Evolutionary conservation across 2,888 invertebrate species (phyloP), one percentile per base, ranked within the genome.

Genomic region (Ormia ochracea): DNA sequence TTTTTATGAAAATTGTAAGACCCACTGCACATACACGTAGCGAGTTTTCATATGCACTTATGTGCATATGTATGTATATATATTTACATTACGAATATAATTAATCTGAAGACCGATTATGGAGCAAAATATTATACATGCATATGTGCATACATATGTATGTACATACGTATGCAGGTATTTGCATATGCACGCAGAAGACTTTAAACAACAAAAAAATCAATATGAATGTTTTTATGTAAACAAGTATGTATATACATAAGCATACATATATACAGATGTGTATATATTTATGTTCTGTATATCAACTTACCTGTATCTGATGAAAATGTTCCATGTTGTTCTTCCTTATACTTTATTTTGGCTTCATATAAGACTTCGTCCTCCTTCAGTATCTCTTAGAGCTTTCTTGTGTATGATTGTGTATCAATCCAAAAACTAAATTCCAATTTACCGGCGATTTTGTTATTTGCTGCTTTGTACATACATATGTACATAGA

Each of bases 271-370:
- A 7, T 26, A 28, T 28, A 3, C 72, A 75, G 52, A 70, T 38
- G n/a, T 19, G 10, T 54, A 54, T 3, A n/a, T n/a, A 45, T 21
- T 9, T 10, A 10, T 45, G 23, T 23, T n/a, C 12, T 45, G 19
- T 4, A 48, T 82, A 82, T 83, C 70, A 85, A 85, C 88, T 88
- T 85, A 88, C 88, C 88, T 88, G 88, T 85, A 88, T 88, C 85
- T 88, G 88, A 87, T 88, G 88, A 87, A 88, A 88, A 83, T 88
- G 88, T 84, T 88, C 88, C 88, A 88, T 88, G 59, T 52, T 59
- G 59, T 72, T 69, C 26, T 77, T 79, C 38, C 52, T 78, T 73
- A 65, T 78, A 81, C 54, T 80, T 59, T 76, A 82, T 65, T 45
- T 38, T 36, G 52, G 43, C 72, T 50, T 68, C 80, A 80, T 69